A percentile compares a stretch with the other conserved stretches of the same genome.
Conservation (phyloP, 1,140 invertebrate species). For the Wiebesia pumilae region DNA sequence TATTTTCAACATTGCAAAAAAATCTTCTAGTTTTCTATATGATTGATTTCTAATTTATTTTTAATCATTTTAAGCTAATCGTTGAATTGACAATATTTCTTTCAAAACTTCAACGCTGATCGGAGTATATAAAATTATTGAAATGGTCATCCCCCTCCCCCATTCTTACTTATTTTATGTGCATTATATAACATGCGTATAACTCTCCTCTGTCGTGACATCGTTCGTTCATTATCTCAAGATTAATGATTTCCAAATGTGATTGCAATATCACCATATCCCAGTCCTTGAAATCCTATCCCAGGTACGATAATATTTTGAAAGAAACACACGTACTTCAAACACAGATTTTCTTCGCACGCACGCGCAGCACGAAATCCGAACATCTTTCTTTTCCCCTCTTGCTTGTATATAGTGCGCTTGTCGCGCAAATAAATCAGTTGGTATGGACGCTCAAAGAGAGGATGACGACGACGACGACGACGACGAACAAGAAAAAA, state of each 20-base stretch:
- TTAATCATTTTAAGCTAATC: too few species aligned
- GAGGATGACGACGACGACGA: slow-evolving; percentile 3
- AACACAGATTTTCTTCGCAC: not conserved
- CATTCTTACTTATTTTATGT: too few species aligned
- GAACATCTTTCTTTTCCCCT: not conserved
- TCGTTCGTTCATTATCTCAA: not conserved
- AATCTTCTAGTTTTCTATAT: too few species aligned
- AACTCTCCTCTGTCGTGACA: not conserved
- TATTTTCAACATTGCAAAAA: too few species aligned
- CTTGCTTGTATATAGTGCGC: not conserved
- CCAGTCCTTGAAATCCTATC: slow-evolving; percentile 3
- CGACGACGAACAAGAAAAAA: not conserved
- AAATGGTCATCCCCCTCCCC: too few species aligned
- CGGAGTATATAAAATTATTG: too few species aligned
- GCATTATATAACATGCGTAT: not conserved
- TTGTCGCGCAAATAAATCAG: slow-evolving; percentile 11
- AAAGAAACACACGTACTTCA: not conserved
- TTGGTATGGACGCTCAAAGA: not conserved
- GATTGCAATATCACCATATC: not conserved
- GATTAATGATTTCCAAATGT: not conserved
- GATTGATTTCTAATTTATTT: too few species aligned
- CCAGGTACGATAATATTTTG: not conserved
- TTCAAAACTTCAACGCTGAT: too few species aligned
- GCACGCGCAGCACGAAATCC: not conserved
- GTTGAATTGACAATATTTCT: too few species aligned